Base-by-base conservation (phyloP, 2,113 vertebrate genomes). In the Barbus barbus region DNA sequence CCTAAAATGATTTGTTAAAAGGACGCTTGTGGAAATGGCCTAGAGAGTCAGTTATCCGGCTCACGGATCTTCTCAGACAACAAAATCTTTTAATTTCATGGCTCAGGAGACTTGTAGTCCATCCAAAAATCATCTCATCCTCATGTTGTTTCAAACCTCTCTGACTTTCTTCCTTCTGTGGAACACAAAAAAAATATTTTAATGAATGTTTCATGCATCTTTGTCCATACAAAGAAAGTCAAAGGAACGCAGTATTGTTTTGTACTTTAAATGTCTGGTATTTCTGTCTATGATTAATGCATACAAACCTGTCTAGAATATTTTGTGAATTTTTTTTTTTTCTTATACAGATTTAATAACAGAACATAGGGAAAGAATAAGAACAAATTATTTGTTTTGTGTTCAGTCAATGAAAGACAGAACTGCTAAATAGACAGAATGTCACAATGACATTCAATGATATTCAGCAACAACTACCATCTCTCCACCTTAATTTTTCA, bases 11-110 rank as follows among this genome's bases (percentile, higher is more conserved):
- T 74, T 74, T 28, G 7, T 28, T 48, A 26, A 74, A 48, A 46
- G 38, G 14, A 48, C 1, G 24, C 44, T 74, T 73, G 72, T 0
- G 6, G 24, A 26, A 28, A 74, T 44, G 13, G 36, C 6, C 11
- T 73, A 46, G 71, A 46, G n/a, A 73, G 13, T 48, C 36, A 41
- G 20, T 72, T 5, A 73, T 24, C 22, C 33, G 3, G 14, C 3
- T 31, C 28, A 65, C 16, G 60, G 61, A 11, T 20, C 31, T 67
- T 20, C 8, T 16, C 16, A 20, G 13, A 33, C 3, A 33, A 33
- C 33, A n/a, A n/a, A 71, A 38, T 38, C 9, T 71, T 72, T 72
- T 72, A 8, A 72, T 72, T 72, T 72, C 69, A 72, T 71, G 20
- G 9, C 33, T n/a, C 4, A 12, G 33, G 33, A 38, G 9, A 71